Base-by-base conservation (phyloP, 2,113 vertebrate species). In the Chiloscyllium plagiosum region DNA sequence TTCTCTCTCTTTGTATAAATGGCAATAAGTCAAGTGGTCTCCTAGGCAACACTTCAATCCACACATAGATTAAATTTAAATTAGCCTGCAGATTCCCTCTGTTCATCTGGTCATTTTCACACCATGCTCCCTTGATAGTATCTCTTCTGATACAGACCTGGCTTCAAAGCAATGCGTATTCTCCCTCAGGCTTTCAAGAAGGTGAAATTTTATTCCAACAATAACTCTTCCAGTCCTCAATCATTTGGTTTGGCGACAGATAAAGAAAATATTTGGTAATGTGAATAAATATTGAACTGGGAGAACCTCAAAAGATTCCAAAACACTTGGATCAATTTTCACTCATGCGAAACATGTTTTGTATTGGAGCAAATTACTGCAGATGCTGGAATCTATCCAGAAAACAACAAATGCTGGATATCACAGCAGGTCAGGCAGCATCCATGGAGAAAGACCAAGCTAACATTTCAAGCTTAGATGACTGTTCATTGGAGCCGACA, bases 31-130 rank as follows among this genome's bases (percentile, higher is more conserved):
- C 93, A 70, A 70, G 42, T 42, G 93, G 93, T 94, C 93, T 95
- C 93, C 93, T 70, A 72, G 93, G 93, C 68, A 95, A 95, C 93
- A 50, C n/a, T 95, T 50, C 37, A 68, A 95, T 29, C 93, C 66
- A 69, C 68, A 72, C n/a, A 94, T 90, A 95, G 47, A 95, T 95
- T 95, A 24, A 95, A 33, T 47, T 47, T 72, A 95, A 95, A 95
- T 72, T 72, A 72, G 24, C 47, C 42, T 72, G 22, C 33, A 50
- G 22, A 50, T 50, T 70, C 68, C 42, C 68, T 94, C 37, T 72
- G 93, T 24, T 95, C 68, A 72, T 94, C 65, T 70, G 92, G 92
- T 70, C 68, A 94, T 95, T 37, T 50, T 70, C 66, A 95, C 93
- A 95, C 37, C 68, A 26, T 52, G 19, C 5, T 94, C 90, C 90